Conservation (phyloP, 64 coral and sea anemone species). For the Montipora foliosa region DNA sequence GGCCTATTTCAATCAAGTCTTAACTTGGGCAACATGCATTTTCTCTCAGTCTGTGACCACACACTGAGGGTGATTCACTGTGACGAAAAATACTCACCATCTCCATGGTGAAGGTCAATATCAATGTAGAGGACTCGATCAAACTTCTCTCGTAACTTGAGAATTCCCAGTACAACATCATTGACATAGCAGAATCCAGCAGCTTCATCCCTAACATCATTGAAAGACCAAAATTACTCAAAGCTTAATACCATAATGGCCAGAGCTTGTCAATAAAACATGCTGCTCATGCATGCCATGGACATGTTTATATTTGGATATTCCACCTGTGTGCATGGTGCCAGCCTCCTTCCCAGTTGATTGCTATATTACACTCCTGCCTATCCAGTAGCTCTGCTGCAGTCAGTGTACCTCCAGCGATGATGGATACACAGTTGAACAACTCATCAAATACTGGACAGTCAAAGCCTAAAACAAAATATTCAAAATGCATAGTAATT, state of each 20-base stretch:
- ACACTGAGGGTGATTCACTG: no score
- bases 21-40: neutral
- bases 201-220: slow-evolving; percentile 82
- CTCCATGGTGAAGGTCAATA: slow-evolving; percentile 97
- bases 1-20: no score
- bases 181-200: slow-evolving; percentile 97
- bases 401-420: slow-evolving; percentile 89
- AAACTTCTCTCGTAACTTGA: slow-evolving; percentile 95
- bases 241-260: no score
- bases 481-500: neutral
- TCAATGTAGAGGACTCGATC: slow-evolving; percentile 90
- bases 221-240: neutral
- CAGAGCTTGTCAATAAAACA: no score
- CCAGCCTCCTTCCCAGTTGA: slow-evolving; percentile 98
- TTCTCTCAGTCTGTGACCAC: neutral
- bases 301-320: neutral
- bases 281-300: no score
- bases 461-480: slow-evolving; percentile 74
- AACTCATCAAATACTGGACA: slow-evolving; percentile 94
- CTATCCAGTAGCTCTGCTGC: slow-evolving; percentile 83
- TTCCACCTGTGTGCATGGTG: slow-evolving; percentile 96
- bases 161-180: slow-evolving; percentile 94
- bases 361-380: slow-evolving; percentile 73
- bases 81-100: slow-evolving; percentile 57
- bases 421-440: slow-evolving; percentile 73